phyloP scores from a whole-genome alignment of 2,113 vertebrate genomes.

The Oreochromis niloticus region DNA sequence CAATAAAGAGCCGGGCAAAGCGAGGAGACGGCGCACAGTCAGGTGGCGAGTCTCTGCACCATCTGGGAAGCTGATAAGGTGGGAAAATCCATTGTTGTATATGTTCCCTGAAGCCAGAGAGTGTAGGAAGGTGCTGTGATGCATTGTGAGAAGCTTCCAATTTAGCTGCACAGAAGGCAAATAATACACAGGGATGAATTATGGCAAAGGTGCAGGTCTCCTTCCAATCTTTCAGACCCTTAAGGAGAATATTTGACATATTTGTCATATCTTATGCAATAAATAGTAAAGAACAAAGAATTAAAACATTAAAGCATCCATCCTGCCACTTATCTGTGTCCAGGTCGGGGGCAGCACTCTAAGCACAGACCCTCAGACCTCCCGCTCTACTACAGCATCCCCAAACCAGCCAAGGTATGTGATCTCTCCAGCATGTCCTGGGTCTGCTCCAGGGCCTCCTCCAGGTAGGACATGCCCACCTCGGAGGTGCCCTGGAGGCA shows the following conservation, averaged over 20 bases:
- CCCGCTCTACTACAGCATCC: neutral
- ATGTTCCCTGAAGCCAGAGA: neutral
- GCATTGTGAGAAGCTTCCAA: neutral
- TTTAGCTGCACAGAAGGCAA: neutral
- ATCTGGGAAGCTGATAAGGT: slow-evolving; percentile 19
- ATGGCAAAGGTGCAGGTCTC: neutral
- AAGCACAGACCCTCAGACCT: neutral
- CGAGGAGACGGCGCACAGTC: neutral
- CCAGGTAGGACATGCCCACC: neutral
- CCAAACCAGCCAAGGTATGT: neutral
- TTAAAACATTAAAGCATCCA: neutral
- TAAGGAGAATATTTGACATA: neutral
- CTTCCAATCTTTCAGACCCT: neutral
- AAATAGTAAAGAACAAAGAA: neutral
- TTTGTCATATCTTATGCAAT: neutral
- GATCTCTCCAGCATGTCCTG: neutral
- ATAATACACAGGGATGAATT: neutral
- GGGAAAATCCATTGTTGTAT: neutral
- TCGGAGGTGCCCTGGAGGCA: neutral
- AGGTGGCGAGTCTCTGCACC: neutral
- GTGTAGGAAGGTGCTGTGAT: neutral
- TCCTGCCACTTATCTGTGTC: neutral
- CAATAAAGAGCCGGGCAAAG: neutral
- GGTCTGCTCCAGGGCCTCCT: neutral
- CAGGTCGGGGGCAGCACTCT: neutral